A percentile compares a stretch with the other conserved stretches of the same genome.
phyloP scores from a whole-genome alignment of 1,140 invertebrate species.

The Tenebrio molitor region DNA sequence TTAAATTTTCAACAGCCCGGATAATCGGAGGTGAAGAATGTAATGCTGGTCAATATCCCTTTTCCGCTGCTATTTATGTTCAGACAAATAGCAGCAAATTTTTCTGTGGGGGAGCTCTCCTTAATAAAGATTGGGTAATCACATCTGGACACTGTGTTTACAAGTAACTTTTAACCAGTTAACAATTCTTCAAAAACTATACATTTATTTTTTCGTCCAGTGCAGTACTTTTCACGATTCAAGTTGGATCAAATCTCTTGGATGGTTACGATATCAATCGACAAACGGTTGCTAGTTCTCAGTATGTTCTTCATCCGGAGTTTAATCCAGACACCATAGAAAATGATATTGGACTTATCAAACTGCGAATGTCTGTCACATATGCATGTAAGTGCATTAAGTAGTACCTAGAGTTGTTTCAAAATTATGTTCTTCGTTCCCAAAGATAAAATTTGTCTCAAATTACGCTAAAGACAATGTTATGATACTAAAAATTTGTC shows the following conservation, averaged over 20 bases:
- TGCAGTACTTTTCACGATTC: background rate
- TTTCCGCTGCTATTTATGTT: too few relatives aligned
- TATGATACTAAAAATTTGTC: too few relatives aligned
- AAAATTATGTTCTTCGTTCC: too few relatives aligned
- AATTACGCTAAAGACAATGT: too few relatives aligned
- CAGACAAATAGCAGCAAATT: background rate
- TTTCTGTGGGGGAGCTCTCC: background rate
- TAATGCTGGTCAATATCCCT: too few relatives aligned
- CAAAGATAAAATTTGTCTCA: too few relatives aligned
- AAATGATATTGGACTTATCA: constrained; percentile 12
- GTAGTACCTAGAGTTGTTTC: too few relatives aligned
- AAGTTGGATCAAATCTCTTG: constrained; percentile 1
- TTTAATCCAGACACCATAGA: background rate
- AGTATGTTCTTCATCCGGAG: background rate
- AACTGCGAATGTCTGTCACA: background rate
- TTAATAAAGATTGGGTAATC: background rate
- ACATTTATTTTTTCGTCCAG: too few relatives aligned
- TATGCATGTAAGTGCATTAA: constrained; percentile 6
- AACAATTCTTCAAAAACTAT: too few relatives aligned
- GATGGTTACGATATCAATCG: background rate
- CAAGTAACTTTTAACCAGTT: background rate
- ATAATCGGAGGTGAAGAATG: too few relatives aligned
- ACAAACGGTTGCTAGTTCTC: background rate
- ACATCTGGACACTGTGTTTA: constrained; percentile 11
- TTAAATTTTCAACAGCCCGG: too few relatives aligned